Conservation (phyloP, 2,888 invertebrate genomes). For the Pterostichus madidus region DNA sequence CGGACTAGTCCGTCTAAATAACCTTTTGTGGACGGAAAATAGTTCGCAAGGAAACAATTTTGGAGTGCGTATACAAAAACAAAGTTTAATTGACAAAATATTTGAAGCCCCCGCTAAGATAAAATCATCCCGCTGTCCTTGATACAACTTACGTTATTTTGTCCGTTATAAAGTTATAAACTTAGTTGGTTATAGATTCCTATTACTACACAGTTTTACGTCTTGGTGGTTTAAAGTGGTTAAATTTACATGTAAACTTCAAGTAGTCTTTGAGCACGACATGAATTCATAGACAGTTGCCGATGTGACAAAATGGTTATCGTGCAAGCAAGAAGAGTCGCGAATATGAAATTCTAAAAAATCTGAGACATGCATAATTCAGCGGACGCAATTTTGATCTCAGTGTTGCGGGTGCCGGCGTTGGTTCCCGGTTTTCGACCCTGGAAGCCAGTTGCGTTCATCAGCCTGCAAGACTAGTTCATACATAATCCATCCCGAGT, state of each 20-base stretch:
- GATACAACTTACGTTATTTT: no score
- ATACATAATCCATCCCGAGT: constrained; percentile 59
- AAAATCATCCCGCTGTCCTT: no score
- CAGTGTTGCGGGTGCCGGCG: constrained; percentile 34
- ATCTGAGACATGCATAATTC: constrained; percentile 65
- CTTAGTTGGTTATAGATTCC: no score
- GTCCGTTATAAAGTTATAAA: no score
- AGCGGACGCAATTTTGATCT: constrained; percentile 60
- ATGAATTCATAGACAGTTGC: constrained; percentile 63
- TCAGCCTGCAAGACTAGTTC: constrained; percentile 57
- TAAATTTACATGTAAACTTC: constrained; percentile 5
- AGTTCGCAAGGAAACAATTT: no score
- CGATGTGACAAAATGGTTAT: constrained; percentile 39
- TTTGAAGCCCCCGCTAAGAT: no score
- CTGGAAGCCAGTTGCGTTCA: constrained; percentile 54
- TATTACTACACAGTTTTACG: no score
- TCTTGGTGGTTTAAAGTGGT: no score
- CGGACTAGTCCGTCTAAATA: no score
- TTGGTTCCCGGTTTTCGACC: constrained; percentile 4
- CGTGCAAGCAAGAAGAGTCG: background rate
- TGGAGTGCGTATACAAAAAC: no score
- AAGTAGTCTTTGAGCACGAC: background rate
- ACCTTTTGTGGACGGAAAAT: no score
- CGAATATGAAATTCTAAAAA: constrained; percentile 59
- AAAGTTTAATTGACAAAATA: no score